These are phyloP conservation scores for Ascidia mentula DNA, from an alignment of 23 tunicate genomes.

Conservation along the genomic window DNA sequence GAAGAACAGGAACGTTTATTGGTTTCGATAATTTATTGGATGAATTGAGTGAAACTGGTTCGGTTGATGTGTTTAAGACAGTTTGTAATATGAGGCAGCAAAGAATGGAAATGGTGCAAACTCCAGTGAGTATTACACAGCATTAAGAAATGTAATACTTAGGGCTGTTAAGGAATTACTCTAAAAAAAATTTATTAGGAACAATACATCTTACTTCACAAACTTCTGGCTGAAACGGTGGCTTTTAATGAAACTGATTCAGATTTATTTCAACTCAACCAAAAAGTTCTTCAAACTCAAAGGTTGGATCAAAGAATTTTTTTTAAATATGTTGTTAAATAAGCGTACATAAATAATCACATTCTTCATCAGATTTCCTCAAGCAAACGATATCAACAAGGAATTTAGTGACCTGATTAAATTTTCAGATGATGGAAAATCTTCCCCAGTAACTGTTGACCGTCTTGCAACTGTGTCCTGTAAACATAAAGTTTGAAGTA, in stretches of 20 bases:
- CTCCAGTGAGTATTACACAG: not conserved
- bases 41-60: constrained; percentile 7
- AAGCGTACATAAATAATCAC: not conserved
- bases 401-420: not conserved
- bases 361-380: not conserved
- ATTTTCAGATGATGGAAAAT: not conserved
- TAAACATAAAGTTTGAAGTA: not conserved
- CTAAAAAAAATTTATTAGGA: not conserved
- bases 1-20: constrained; percentile 61
- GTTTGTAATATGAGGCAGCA: constrained; percentile 40
- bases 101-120: constrained; percentile 61
- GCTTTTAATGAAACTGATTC: not conserved
- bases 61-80: constrained; percentile 31
- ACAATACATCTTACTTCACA: not conserved
- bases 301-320: no score
- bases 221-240: not conserved
- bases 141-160: no score
- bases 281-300: not conserved
- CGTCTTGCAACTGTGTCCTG: not conserved
- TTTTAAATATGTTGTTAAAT: not conserved
- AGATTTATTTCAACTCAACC: not conserved
- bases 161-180: not conserved
- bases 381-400: not conserved
- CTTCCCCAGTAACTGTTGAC: not conserved
- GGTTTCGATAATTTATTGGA: constrained; percentile 44